Conservation (phyloP, 2,113 vertebrate genomes). For the Syngnathoides biaculeatus region DNA sequence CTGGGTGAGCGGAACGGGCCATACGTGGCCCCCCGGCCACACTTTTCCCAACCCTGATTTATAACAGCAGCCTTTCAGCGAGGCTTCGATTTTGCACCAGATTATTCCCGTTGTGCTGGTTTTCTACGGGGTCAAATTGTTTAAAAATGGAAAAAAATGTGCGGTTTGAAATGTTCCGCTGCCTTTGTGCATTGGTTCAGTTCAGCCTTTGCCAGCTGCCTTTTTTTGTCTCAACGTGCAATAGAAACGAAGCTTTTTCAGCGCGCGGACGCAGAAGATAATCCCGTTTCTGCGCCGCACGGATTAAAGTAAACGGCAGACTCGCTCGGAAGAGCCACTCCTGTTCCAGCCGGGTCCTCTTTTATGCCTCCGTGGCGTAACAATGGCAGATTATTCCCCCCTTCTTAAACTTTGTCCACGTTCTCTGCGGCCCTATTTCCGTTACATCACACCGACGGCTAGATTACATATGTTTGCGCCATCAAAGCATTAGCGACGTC, state of each 20-base stretch:
- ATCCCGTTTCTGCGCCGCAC: constrained; percentile 40
- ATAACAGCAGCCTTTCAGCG: neutral
- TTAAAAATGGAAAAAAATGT: neutral
- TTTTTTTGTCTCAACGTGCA: neutral
- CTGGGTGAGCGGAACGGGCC: neutral
- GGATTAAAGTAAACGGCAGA: constrained; percentile 11
- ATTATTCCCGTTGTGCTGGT: neutral
- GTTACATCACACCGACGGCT: constrained; percentile 56
- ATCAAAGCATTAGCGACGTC: constrained; percentile 57
- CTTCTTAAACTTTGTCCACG: constrained; percentile 26
- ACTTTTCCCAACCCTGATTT: neutral
- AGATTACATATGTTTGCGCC: constrained; percentile 65
- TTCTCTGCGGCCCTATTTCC: constrained; percentile 8
- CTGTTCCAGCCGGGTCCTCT: constrained; percentile 20
- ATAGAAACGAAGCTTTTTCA: neutral
- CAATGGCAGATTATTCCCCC: constrained; percentile 25
- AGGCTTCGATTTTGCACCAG: neutral
- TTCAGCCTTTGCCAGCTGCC: constrained; percentile 3
- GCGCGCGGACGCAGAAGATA: constrained; percentile 27
- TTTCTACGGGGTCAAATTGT: neutral
- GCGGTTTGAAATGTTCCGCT: neutral
- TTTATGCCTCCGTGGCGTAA: constrained; percentile 26
- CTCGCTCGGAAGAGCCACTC: constrained; percentile 9
- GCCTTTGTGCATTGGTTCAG: neutral
- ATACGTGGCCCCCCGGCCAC: neutral